These are phyloP conservation scores for Tribolium castaneum DNA, from an alignment of 1,140 invertebrate species.

Conservation along the genomic window DNA sequence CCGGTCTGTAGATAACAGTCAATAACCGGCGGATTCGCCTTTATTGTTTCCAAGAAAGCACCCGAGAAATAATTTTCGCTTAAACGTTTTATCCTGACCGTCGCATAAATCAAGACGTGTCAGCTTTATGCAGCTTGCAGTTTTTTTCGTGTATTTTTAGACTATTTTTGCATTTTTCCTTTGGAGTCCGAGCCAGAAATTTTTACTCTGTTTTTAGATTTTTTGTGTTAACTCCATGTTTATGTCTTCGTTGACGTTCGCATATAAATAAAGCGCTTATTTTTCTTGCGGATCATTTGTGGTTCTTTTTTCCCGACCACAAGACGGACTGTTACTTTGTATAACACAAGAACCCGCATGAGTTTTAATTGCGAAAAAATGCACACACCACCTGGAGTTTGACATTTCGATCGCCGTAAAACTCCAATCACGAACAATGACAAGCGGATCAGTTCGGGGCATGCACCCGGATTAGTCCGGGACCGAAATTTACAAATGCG, in stretches of 20 bases:
- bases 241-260: conserved; percentile 33
- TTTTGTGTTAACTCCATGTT: conserved; percentile 37
- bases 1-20: conserved; percentile 23
- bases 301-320: conserved; percentile 9
- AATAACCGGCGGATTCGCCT: conserved; percentile 12
- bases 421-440: neutral
- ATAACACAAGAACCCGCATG: neutral
- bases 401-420: conserved; percentile 10
- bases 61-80: neutral
- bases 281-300: conserved; percentile 25
- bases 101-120: neutral
- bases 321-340: conserved; percentile 1
- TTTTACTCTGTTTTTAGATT: conserved; percentile 41
- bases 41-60: conserved; percentile 2
- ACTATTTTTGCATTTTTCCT: conserved; percentile 44
- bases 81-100: conserved; percentile 19
- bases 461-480: too few relatives aligned
- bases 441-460: too few relatives aligned
- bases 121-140: neutral
- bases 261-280: conserved; percentile 26
- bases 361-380: neutral
- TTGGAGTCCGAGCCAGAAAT: conserved; percentile 21
- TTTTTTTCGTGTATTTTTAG: conserved; percentile 27
- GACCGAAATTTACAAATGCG: too few relatives aligned
- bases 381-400: neutral